Conservation (phyloP, 2,113 vertebrate genomes). For the Hippocampus mohnikei region DNA sequence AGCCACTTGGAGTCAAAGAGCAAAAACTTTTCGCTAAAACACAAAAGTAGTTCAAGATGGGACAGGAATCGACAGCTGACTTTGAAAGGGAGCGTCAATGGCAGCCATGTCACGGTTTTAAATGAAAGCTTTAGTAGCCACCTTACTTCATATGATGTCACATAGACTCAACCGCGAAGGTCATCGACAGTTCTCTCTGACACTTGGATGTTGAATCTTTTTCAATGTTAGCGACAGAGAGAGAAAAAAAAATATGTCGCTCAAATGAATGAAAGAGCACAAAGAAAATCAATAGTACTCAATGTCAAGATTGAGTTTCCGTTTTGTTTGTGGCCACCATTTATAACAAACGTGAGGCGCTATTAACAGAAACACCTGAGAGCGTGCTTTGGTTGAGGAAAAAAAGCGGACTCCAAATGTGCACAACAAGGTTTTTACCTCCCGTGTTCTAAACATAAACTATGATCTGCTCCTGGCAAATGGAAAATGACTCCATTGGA, state of each 20-base stretch:
- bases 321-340: too few relatives aligned
- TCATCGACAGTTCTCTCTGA: neutral
- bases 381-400: too few relatives aligned
- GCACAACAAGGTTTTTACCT: neutral
- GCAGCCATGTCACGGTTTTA: neutral
- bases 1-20: neutral
- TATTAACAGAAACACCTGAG: too few relatives aligned
- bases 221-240: neutral
- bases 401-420: neutral
- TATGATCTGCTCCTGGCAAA: constrained; percentile 14
- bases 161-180: neutral
- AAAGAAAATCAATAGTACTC: too few relatives aligned
- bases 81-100: neutral
- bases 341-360: too few relatives aligned
- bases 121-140: neutral
- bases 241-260: neutral
- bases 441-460: constrained; percentile 26
- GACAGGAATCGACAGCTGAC: neutral
- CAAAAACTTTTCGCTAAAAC: neutral
- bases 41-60: neutral
- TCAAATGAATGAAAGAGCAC: too few relatives aligned
- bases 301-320: too few relatives aligned
- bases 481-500: constrained; percentile 33
- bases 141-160: neutral
- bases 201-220: neutral